Evolutionary conservation across 1,140 invertebrate species (phyloP), one percentile per base, ranked within the genome.

Genomic region (Monomorium pharaonis): DNA sequence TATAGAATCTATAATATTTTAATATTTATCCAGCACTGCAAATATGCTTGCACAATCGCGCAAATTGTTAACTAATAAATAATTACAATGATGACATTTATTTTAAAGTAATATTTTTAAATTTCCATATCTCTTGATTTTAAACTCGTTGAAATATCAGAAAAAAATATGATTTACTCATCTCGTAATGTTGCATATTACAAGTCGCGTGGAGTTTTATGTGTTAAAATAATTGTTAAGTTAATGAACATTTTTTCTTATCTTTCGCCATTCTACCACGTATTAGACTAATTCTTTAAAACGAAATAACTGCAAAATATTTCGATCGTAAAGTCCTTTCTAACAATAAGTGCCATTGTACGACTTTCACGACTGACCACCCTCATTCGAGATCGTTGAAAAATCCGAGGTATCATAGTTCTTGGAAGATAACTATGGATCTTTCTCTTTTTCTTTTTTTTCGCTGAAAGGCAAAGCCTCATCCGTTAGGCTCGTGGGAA

Each of bases 401-500:
- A 72, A 72, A 58, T 74, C 67, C 51, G 44, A 83, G 44, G 42
- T 83, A 58, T 51, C 58, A 67, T 77, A 65, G 81, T 81, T 85
- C 84, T 85, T 27, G 62, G 84, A 85, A 85, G 84, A 33, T 44
- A 76, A 76, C 56, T 67, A 30, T 58, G 44, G 80, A 63, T 88
- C 85, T 54, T 63, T 10, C 51, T 70, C 27, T 16, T 60, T 81
- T 47, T 49, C 62, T 44, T 65, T 77, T 72, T 67, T 62, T 54
- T 83, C 84, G 3, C 30, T 67, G 69, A 88, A 85, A 86, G 85
- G 70, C 81, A 81, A 83, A 70, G 74, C 44, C 33, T 76, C 42
- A 62, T 86, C 72, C 63, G 81, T 83, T 76, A 47, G 85, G 72
- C 75, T 86, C 93, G 92, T 90, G 89, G 89, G 89, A 90, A 90